Evolutionary conservation across 2,113 vertebrate genomes (phyloP).

Genomic region (Patagioenas fasciata): DNA sequence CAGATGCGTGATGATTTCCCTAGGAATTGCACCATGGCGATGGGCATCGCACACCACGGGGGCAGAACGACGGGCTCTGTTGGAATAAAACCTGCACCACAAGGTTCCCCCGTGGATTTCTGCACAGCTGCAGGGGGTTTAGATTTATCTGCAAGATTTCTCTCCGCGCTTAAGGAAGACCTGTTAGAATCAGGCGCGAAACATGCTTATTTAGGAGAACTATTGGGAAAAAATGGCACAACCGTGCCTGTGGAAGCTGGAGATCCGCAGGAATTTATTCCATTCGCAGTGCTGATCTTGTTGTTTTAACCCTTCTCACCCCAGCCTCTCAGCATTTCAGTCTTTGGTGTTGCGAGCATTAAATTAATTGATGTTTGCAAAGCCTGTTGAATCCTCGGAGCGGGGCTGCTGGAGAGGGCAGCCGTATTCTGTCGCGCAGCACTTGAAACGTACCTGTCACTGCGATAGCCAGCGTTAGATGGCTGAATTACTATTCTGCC

Average conservation of each 20-base stretch:
- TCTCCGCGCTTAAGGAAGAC: neutral
- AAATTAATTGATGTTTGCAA: neutral
- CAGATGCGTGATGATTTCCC: neutral
- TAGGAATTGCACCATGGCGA: neutral
- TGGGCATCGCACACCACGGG: neutral
- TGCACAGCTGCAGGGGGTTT: neutral
- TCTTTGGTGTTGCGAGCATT: neutral
- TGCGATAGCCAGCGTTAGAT: neutral
- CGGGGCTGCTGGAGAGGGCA: neutral
- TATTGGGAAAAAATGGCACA: neutral
- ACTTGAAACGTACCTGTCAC: neutral
- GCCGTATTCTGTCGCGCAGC: neutral
- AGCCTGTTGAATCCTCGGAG: neutral
- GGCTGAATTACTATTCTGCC: conserved; percentile 50
- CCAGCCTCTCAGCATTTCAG: neutral
- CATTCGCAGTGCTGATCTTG: neutral
- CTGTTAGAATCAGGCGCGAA: neutral
- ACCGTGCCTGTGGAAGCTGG: neutral
- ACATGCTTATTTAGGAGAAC: neutral
- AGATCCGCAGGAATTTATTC: neutral
- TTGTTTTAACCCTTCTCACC: neutral
- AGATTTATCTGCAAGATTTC: neutral
- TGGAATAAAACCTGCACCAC: neutral
- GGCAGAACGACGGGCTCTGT: neutral
- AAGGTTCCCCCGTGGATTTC: neutral